phyloP scores from a whole-genome alignment of 37 sponge, comb jelly and placozoan species.

The Petrosia ficiformis region DNA sequence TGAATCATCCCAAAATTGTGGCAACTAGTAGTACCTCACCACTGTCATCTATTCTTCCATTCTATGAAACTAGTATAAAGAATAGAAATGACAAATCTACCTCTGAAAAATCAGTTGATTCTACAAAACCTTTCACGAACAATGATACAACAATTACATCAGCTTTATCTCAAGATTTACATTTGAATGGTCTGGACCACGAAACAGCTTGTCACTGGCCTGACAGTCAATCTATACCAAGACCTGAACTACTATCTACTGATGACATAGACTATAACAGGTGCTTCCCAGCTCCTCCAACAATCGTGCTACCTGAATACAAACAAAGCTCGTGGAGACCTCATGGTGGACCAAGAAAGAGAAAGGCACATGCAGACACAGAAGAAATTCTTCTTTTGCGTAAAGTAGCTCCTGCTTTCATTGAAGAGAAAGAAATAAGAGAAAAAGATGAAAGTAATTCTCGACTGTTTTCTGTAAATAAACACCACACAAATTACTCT shows the following conservation, averaged over 20 bases:
- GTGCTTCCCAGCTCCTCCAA: slow-evolving; percentile 2
- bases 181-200: background rate
- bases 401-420: background rate
- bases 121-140: no score
- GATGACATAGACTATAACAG: background rate
- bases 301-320: background rate
- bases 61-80: no score
- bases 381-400: background rate
- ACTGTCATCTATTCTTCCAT: no score
- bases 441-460: no score
- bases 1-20: no score
- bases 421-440: no score
- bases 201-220: background rate
- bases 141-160: no score
- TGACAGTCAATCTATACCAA: background rate
- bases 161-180: no score
- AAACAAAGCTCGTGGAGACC: background rate
- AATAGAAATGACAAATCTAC: no score
- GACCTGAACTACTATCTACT: background rate
- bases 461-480: no score
- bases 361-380: slow-evolving; percentile 2
- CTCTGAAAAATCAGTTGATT: no score
- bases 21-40: background rate
- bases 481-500: no score
- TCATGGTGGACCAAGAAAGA: background rate